Percentiles rank a stretch among this genome's conserved stretches.
Conservation (phyloP, 2,888 invertebrate species). For the Drosophila vallismaia region DNA sequence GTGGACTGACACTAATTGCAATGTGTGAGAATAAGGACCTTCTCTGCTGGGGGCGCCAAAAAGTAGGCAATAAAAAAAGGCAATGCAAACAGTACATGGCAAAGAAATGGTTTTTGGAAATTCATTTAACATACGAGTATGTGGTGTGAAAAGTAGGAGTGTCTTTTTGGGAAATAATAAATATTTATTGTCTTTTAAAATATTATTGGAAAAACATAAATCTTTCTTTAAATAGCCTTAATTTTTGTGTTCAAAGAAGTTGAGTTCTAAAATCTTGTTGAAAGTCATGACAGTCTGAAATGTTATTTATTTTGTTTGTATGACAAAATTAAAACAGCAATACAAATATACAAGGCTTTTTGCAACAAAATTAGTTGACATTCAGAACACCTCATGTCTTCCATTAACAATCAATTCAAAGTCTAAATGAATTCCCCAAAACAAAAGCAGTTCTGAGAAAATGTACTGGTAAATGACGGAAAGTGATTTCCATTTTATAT, state of each 20-base stretch:
- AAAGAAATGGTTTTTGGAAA: background rate
- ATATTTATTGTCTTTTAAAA: no score
- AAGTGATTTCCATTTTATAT: background rate
- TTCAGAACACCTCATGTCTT: background rate
- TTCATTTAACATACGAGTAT: background rate
- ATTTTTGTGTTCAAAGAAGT: no score
- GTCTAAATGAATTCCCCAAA: background rate
- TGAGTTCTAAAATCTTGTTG: no score
- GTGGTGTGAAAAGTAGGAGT: no score
- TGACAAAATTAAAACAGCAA: background rate
- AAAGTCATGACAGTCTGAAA: no score
- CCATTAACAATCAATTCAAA: background rate
- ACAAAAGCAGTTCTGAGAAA: background rate
- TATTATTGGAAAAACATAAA: no score
- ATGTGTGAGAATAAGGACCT: conserved; percentile 64
- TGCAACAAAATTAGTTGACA: background rate
- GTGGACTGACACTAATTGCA: conserved; percentile 68
- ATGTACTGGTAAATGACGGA: background rate
- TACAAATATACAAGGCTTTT: background rate
- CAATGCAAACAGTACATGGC: conserved; percentile 12
- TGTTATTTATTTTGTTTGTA: background rate
- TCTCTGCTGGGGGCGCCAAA: conserved; percentile 30
- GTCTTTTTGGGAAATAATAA: no score
- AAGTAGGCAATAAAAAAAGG: conserved; percentile 51
- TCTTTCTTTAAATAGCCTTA: no score